Evolutionary conservation across 2,888 invertebrate genomes (phyloP).

Genomic region (Idaea biselata): DNA sequence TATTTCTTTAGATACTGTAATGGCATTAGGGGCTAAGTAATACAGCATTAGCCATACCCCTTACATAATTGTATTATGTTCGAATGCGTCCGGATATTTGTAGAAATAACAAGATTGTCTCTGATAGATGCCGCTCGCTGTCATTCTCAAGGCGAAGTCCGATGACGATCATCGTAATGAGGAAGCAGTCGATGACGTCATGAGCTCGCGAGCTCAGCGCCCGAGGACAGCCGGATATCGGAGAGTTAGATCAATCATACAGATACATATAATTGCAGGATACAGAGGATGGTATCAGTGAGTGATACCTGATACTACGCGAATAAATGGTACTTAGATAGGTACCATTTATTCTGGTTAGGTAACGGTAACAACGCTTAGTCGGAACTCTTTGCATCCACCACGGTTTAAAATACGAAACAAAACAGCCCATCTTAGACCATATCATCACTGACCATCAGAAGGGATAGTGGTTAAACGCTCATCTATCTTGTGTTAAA

Average conservation of each 20-base stretch:
- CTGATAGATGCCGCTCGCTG: neutral
- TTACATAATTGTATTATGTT: neutral
- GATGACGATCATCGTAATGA: neutral
- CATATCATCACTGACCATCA: no score
- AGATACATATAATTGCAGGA: conserved; percentile 4
- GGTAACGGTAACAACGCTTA: neutral
- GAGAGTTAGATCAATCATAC: conserved; percentile 29
- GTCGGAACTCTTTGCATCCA: neutral
- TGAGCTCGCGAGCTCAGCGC: conserved; percentile 29
- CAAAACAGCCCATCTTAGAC: no score
- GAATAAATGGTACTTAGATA: neutral
- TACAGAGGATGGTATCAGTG: conserved; percentile 17
- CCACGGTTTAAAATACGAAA: no score
- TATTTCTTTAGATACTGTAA: neutral
- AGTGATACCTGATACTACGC: conserved; percentile 15
- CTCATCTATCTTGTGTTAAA: no score
- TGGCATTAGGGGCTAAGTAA: neutral
- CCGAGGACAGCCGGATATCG: conserved; percentile 37
- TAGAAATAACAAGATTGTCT: neutral
- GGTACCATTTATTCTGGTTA: no score
- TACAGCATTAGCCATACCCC: neutral
- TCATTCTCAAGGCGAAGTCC: neutral
- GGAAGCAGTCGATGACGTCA: conserved; percentile 32
- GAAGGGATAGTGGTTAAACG: no score
- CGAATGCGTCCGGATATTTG: neutral